phyloP scores from a whole-genome alignment of 2,797 vertebrate species.

The Garrulus glandarius region DNA sequence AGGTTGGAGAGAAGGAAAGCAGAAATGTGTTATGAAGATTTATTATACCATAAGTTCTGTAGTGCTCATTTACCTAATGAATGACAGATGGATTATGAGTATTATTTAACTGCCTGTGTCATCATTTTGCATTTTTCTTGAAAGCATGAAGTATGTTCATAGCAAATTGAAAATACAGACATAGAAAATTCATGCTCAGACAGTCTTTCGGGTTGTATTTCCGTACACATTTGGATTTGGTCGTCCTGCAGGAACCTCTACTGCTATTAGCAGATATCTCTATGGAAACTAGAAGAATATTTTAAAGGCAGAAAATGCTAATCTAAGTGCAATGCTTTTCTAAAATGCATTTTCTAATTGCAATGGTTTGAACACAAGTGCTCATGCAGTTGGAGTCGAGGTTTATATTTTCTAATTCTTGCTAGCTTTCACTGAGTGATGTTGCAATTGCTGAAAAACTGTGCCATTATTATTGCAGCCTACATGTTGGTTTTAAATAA shows the following conservation, averaged over 20 bases:
- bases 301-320: conserved; percentile 53
- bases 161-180: conserved; percentile 56
- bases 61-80: neutral
- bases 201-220: conserved; percentile 32
- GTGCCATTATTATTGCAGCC: conserved; percentile 30
- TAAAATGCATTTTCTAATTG: neutral
- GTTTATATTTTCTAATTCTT: conserved; percentile 21
- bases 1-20: neutral
- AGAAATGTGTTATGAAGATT: neutral
- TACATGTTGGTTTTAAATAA: conserved; percentile 51
- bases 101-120: neutral
- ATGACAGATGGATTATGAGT: neutral
- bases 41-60: neutral
- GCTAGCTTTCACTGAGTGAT: neutral
- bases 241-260: conserved; percentile 38
- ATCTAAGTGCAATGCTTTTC: conserved; percentile 1
- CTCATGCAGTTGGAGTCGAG: conserved; percentile 12
- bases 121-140: conserved; percentile 41
- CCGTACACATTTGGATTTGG: conserved; percentile 51
- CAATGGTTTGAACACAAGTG: conserved; percentile 32
- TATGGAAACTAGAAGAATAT: conserved; percentile 54
- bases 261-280: conserved; percentile 43
- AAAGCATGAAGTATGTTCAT: conserved; percentile 29
- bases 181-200: conserved; percentile 42
- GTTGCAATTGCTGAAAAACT: conserved; percentile 27